Evolutionary conservation across 2,888 invertebrate species (phyloP).

Genomic region (Meta bourneti): DNA sequence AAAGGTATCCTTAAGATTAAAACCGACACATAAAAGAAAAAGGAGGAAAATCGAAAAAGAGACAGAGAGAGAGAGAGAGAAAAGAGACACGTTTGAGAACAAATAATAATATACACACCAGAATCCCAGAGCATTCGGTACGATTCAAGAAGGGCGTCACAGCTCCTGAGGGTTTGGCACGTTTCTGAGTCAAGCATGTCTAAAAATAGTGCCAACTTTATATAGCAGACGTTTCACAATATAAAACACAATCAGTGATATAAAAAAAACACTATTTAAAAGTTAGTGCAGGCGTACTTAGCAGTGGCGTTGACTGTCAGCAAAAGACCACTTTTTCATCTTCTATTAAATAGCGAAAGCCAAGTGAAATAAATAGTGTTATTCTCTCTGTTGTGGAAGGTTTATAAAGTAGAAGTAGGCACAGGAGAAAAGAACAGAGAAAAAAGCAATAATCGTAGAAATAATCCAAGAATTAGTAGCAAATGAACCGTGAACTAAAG

Average conservation of each 20-base stretch:
- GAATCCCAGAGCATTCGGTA: conserved; percentile 66
- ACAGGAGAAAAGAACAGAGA: not conserved
- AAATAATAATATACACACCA: conserved; percentile 66
- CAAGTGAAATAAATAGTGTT: not conserved
- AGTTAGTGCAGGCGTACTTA: not conserved
- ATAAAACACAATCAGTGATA: conserved; percentile 9
- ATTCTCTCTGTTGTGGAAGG: not conserved
- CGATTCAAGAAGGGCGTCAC: conserved; percentile 70
- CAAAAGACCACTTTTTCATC: not conserved
- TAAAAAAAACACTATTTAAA: conserved; percentile 6
- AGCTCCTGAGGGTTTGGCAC: conserved; percentile 67
- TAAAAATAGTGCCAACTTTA: conserved; percentile 67
- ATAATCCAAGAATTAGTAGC: too few relatives aligned
- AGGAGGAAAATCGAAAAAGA: not conserved
- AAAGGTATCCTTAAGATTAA: not conserved
- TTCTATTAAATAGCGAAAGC: not conserved
- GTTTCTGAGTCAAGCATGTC: conserved; percentile 71
- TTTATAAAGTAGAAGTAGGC: not conserved
- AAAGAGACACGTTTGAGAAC: not conserved
- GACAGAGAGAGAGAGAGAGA: not conserved
- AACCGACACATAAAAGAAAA: not conserved
- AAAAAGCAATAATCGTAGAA: not conserved
- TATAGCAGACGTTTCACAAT: conserved; percentile 35
- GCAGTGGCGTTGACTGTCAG: conserved; percentile 23
- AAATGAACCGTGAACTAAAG: too few relatives aligned